Evolutionary conservation across 2,113 vertebrate genomes (phyloP).

Genomic region (Pungitius pungitius): DNA sequence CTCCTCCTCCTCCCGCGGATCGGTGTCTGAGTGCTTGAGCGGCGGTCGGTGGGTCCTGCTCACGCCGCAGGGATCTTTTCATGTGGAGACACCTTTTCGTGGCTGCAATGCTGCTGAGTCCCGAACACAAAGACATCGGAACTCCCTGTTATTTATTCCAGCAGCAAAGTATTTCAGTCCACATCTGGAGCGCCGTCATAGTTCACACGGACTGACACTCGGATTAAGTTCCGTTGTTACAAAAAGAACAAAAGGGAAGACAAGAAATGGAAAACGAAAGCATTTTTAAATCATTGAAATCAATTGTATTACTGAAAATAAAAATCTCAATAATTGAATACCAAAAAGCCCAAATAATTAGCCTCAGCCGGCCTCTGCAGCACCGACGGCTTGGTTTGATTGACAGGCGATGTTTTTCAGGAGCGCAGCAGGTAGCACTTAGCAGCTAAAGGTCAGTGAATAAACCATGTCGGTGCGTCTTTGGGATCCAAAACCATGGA

Average conservation of each 20-base stretch:
- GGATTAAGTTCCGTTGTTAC: background rate
- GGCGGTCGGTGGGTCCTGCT: conserved; percentile 26
- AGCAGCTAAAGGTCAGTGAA: conserved; percentile 22
- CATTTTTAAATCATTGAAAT: background rate
- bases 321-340: background rate
- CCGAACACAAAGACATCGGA: too few relatives aligned
- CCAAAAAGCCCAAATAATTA: background rate
- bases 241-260: background rate
- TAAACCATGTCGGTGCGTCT: conserved; percentile 16
- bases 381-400: background rate
- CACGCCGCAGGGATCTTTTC: too few relatives aligned
- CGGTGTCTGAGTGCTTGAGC: conserved; percentile 32
- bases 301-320: background rate
- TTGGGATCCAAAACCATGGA: conserved; percentile 24
- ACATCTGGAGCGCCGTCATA: conserved; percentile 21
- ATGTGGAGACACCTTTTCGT: too few relatives aligned
- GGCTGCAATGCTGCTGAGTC: too few relatives aligned
- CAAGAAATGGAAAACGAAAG: background rate
- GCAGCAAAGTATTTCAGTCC: conserved; percentile 13
- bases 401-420: background rate
- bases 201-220: background rate
- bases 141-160: too few relatives aligned
- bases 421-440: conserved; percentile 5
- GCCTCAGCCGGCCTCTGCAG: background rate
- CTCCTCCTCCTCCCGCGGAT: conserved; percentile 6